These are phyloP conservation scores for Scaptomyza tumidula DNA, from an alignment of 2,888 invertebrate species.

Conservation along the genomic window DNA sequence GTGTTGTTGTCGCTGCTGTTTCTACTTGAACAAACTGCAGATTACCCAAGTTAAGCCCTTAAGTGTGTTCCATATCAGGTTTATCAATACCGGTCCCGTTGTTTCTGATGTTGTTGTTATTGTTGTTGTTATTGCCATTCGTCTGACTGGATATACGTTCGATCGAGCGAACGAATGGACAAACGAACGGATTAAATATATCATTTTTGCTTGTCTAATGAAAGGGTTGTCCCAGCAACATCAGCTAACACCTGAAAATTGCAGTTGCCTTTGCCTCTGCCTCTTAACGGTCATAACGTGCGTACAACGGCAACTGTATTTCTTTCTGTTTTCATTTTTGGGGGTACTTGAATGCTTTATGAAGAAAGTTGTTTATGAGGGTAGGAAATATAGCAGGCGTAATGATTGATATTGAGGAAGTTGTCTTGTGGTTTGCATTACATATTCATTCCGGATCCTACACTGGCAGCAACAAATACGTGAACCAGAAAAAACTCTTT, in stretches of 20 bases:
- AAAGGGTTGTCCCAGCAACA: slow-evolving; percentile 64
- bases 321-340: neutral
- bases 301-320: slow-evolving; percentile 45
- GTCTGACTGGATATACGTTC: slow-evolving; percentile 51
- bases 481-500: too few relatives aligned
- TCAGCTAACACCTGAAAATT: slow-evolving; percentile 76
- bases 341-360: slow-evolving; percentile 45
- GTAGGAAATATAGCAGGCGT: slow-evolving; percentile 64
- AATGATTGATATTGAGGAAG: slow-evolving; percentile 80
- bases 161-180: slow-evolving; percentile 26
- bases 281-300: slow-evolving; percentile 31
- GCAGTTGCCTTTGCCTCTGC: slow-evolving; percentile 54
- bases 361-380: slow-evolving; percentile 64
- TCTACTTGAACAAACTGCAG: slow-evolving; percentile 75
- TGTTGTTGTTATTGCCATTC: slow-evolving; percentile 38
- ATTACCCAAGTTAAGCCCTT: slow-evolving; percentile 80
- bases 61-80: slow-evolving; percentile 80
- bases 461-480: slow-evolving; percentile 33
- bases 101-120: slow-evolving; percentile 15
- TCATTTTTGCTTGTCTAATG: slow-evolving; percentile 76
- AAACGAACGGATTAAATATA: slow-evolving; percentile 77
- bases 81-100: slow-evolving; percentile 59
- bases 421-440: slow-evolving; percentile 60
- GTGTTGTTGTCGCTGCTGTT: slow-evolving; percentile 60
- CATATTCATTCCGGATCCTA: slow-evolving; percentile 17